A percentile compares a stretch with the other conserved stretches of the same genome.
phyloP scores from a whole-genome alignment of 2,113 vertebrate genomes.

The Tichodroma muraria region DNA sequence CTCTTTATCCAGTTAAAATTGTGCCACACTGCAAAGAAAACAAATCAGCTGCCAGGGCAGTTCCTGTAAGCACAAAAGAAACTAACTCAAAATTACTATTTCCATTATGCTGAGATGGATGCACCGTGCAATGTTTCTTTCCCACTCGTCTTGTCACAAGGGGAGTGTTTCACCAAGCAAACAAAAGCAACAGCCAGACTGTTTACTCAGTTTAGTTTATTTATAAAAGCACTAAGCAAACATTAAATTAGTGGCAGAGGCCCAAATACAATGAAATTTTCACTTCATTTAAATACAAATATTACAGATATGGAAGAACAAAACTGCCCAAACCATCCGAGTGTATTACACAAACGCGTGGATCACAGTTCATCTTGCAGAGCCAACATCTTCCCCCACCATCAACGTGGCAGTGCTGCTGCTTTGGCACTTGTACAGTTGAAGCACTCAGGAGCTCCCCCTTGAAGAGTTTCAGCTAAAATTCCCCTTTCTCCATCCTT shows the following conservation, averaged over 20 bases:
- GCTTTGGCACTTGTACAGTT: not conserved
- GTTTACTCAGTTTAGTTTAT: not conserved
- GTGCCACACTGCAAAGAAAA: not conserved
- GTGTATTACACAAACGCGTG: not conserved
- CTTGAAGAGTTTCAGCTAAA: slow-evolving; percentile 24
- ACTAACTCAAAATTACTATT: not conserved
- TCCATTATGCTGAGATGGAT: not conserved
- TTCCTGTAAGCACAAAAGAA: not conserved
- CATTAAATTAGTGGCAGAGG: not conserved
- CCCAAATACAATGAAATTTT: not conserved
- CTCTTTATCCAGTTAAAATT: not conserved
- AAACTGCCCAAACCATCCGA: not conserved
- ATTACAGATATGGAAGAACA: not conserved
- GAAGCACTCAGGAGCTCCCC: slow-evolving; percentile 16
- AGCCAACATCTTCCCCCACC: not conserved
- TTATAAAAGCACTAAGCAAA: not conserved
- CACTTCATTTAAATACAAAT: not conserved
- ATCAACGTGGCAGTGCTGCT: not conserved
- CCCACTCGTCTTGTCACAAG: not conserved
- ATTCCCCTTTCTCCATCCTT: slow-evolving; percentile 68
- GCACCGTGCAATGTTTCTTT: not conserved
- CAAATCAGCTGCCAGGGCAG: not conserved
- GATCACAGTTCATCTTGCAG: not conserved
- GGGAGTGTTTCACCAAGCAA: not conserved
- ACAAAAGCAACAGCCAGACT: not conserved